A percentile compares a stretch with the other conserved stretches of the same genome.
Evolutionary conservation across 2,888 invertebrate species (phyloP).

Genomic region (Actias luna): DNA sequence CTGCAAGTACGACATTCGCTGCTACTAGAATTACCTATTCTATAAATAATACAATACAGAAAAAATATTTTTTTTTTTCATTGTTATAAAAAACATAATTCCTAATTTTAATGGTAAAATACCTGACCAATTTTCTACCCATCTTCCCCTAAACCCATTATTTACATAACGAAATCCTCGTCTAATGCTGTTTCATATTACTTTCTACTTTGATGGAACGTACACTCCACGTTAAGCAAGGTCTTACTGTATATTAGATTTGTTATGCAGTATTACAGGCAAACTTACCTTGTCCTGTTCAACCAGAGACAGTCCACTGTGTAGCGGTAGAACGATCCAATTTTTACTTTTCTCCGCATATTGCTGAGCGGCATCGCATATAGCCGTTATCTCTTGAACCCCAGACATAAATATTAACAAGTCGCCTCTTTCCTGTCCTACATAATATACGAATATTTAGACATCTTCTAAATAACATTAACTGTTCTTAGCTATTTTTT

Average conservation of each 20-base stretch:
- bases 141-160: neutral
- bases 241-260: no score
- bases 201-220: neutral
- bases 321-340: constrained; percentile 97
- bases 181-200: neutral
- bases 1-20: no score
- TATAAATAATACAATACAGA: no score
- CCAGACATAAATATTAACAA: constrained; percentile 97
- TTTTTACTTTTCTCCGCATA: constrained; percentile 89
- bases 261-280: neutral
- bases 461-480: no score
- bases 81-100: neutral
- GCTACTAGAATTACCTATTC: no score
- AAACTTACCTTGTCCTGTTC: constrained; percentile 95
- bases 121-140: neutral
- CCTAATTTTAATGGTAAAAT: neutral
- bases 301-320: constrained; percentile 94
- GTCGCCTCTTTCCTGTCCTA: constrained; percentile 94
- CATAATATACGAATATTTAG: constrained; percentile 17
- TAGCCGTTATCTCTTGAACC: constrained; percentile 93
- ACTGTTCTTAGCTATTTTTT: neutral
- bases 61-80: no score
- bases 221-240: neutral
- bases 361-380: constrained; percentile 92
- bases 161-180: neutral